Percentiles rank a stretch among this genome's conserved stretches.
phyloP scores from a whole-genome alignment of 2,113 vertebrate genomes.

The Xiphophorus hellerii region DNA sequence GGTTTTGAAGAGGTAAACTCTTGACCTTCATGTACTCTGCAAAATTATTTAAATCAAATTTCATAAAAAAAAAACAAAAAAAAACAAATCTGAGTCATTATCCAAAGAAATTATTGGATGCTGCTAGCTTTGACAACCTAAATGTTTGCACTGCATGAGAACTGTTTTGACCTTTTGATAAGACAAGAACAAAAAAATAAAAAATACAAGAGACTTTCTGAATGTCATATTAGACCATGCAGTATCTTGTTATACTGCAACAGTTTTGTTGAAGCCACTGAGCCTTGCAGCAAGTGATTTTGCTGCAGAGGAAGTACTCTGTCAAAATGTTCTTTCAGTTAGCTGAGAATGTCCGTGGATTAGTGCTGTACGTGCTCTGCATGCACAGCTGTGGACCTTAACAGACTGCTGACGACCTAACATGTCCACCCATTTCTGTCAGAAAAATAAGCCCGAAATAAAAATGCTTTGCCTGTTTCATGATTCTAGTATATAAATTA shows the following conservation, averaged over 20 bases:
- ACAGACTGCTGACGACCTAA: conserved; percentile 12
- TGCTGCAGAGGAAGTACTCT: conserved; percentile 5
- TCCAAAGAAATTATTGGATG: neutral
- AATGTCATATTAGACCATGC: neutral
- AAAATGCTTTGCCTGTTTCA: conserved; percentile 15
- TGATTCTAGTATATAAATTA: conserved; percentile 4
- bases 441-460: neutral
- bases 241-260: neutral
- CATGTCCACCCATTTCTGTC: neutral
- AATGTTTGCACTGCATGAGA: neutral
- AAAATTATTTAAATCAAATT: neutral
- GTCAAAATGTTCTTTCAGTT: neutral
- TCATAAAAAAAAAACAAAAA: neutral
- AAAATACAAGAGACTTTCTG: neutral
- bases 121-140: neutral
- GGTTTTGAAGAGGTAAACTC: neutral
- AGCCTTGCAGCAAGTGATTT: neutral
- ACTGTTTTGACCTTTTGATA: neutral
- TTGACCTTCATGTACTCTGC: neutral
- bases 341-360: neutral
- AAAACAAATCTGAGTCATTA: neutral
- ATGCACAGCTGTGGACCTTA: conserved; percentile 12
- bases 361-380: neutral
- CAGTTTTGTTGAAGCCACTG: neutral
- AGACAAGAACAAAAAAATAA: neutral